Evolutionary conservation across 2,797 vertebrate species (phyloP).

Genomic region (Sebastes cheni): DNA sequence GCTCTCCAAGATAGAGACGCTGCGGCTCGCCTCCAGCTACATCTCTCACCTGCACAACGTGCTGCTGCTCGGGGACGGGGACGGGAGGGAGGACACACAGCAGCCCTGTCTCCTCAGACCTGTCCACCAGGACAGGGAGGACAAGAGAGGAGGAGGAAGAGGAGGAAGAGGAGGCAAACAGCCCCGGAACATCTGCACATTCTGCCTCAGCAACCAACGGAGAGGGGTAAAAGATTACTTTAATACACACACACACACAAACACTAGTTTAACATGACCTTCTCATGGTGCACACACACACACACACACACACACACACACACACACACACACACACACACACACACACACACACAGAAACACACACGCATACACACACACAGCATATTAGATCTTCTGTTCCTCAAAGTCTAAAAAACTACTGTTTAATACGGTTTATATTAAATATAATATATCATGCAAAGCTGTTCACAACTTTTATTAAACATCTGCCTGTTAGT

Average conservation of each 20-base stretch:
- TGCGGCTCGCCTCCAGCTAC: constrained; percentile 92
- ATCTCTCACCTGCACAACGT: constrained; percentile 92
- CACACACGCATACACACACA: too few species aligned
- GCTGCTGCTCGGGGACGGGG: constrained; percentile 68
- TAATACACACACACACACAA: neutral
- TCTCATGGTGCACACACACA: too few species aligned
- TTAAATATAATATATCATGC: neutral
- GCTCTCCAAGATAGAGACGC: constrained; percentile 92
- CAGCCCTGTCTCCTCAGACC: constrained; percentile 82
- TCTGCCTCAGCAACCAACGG: constrained; percentile 92
- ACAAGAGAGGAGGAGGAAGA: constrained; percentile 73
- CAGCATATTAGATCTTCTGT: neutral
- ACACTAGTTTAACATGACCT: too few species aligned
- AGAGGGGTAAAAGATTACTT: constrained; percentile 83
- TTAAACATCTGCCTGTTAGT: too few species aligned
- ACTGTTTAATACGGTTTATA: neutral
- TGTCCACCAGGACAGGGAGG: constrained; percentile 63
- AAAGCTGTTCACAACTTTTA: neutral
- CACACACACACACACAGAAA: too few species aligned
- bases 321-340: too few species aligned
- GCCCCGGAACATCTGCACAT: constrained; percentile 91
- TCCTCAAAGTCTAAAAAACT: neutral
- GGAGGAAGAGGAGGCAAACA: constrained; percentile 60
- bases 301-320: too few species aligned
- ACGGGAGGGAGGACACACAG: constrained; percentile 86